Conservation (phyloP, 2,888 invertebrate genomes). For the Drosophila acutilabella region DNA sequence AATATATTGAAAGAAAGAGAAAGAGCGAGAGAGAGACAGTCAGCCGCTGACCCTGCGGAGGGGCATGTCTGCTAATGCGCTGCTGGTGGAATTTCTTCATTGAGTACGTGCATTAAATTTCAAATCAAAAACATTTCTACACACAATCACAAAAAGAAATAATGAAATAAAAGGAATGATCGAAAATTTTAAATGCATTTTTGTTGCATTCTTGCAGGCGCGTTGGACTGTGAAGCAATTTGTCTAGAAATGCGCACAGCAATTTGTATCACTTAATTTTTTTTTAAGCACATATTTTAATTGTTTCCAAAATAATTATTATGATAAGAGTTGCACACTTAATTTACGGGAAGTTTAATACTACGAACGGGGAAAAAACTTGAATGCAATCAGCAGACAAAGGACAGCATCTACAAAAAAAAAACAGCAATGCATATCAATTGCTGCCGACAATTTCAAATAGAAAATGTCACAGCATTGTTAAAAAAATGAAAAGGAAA, state of each 20-base stretch:
- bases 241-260: constrained; percentile 16
- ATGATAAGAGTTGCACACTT: constrained; percentile 17
- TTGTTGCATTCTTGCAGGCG: constrained; percentile 57
- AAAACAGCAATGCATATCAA: constrained; percentile 67
- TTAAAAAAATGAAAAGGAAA: constrained; percentile 33
- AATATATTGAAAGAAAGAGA: not conserved
- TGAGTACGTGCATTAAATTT: constrained; percentile 83
- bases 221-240: constrained; percentile 58
- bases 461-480: constrained; percentile 74
- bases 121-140: constrained; percentile 66
- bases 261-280: constrained; percentile 23
- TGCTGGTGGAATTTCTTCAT: constrained; percentile 83
- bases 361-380: constrained; percentile 4
- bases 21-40: constrained; percentile 7
- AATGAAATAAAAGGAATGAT: constrained; percentile 4
- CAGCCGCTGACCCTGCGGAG: constrained; percentile 58
- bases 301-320: constrained; percentile 48
- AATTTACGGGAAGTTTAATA: constrained; percentile 45
- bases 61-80: constrained; percentile 78
- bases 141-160: constrained; percentile 41
- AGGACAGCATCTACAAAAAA: constrained; percentile 38
- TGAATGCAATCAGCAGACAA: constrained; percentile 14
- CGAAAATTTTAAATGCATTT: constrained; percentile 63
- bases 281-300: constrained; percentile 49
- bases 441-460: constrained; percentile 79